A percentile compares a stretch with the other conserved stretches of the same genome.
Evolutionary conservation across 2,888 invertebrate genomes (phyloP).

Genomic region (Myopa testacea): DNA sequence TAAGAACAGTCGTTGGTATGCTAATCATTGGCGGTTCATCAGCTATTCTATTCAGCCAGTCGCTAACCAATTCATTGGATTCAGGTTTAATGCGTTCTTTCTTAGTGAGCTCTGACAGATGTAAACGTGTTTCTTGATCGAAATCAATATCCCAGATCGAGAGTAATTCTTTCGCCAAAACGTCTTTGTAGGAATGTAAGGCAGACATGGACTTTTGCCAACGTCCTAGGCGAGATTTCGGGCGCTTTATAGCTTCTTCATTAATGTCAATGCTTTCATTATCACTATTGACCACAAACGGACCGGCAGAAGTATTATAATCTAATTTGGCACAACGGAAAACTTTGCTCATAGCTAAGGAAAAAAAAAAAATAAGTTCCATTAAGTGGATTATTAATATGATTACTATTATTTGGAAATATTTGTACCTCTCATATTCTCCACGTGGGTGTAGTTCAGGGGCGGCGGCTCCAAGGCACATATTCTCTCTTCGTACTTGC

Average conservation of each 20-base stretch:
- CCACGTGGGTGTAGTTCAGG: conserved; percentile 53
- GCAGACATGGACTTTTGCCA: conserved; percentile 55
- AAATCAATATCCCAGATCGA: conserved; percentile 56
- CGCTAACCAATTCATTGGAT: conserved; percentile 10
- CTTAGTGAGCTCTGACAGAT: conserved; percentile 12
- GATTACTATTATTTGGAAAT: background rate
- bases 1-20: conserved; percentile 2
- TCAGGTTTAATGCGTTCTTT: conserved; percentile 7
- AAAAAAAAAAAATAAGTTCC: background rate
- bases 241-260: conserved; percentile 19
- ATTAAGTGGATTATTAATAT: background rate
- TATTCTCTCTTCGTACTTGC: conserved; percentile 54
- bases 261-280: conserved; percentile 6
- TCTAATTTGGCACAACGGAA: conserved; percentile 52
- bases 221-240: conserved; percentile 44
- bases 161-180: conserved; percentile 52
- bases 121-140: conserved; percentile 44
- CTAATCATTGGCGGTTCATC: conserved; percentile 21
- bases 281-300: conserved; percentile 39
- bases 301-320: conserved; percentile 16
- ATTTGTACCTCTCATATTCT: conserved; percentile 47
- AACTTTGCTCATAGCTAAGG: conserved; percentile 51
- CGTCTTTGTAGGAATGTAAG: conserved; percentile 55
- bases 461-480: conserved; percentile 36
- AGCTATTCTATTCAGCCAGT: conserved; percentile 34